Evolutionary conservation across 2,888 invertebrate genomes (phyloP), one percentile per base, ranked within the genome.

Genomic region (Coelinius sp.): DNA sequence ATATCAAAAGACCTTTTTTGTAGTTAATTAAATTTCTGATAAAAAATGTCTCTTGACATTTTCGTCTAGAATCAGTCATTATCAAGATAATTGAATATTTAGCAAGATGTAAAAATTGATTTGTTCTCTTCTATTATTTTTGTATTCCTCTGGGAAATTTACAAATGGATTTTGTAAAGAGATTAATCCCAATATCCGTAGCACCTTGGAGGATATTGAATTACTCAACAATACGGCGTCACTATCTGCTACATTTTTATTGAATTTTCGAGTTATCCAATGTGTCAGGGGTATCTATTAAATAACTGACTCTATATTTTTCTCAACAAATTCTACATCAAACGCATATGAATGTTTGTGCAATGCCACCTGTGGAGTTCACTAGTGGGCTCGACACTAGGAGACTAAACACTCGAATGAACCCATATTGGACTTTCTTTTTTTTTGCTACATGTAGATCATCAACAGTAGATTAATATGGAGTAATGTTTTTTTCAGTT

Each of bases 331-430:
- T 52, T 62, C 17, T 35, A n/a, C 65, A 24, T 63, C 56, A 25
- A 22, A 68, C 53, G 56, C 31, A 63, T 69, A 35, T 68, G 24
- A 67, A 67, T 65, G 64, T 65, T 71, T 72, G 66, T 73, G 78
- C 74, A 77, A 74, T 78, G 70, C 83, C 83, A 82, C 83, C 83
- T 83, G 83, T 83, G 74, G 82, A 78, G 76, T 76, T 71, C 59
- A 46, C 71, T 20, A 20, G 64, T 70, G 62, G 68, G 71, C 68
- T 73, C 75, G 35, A 46, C 59, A 67, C n/a, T 35, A 71, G 64
- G 49, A 1, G 62, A 71, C 66, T 27, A 12, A 53, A 31, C 69
- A 41, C 64, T 70, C 53, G 38, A 49, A 44, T 59, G 70, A 66
- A 68, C 67, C 68, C 73, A 31, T 6, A 31, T n/a, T 7, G 25